Evolutionary conservation across 2,888 invertebrate genomes (phyloP).

Genomic region (Amiota communis): DNA sequence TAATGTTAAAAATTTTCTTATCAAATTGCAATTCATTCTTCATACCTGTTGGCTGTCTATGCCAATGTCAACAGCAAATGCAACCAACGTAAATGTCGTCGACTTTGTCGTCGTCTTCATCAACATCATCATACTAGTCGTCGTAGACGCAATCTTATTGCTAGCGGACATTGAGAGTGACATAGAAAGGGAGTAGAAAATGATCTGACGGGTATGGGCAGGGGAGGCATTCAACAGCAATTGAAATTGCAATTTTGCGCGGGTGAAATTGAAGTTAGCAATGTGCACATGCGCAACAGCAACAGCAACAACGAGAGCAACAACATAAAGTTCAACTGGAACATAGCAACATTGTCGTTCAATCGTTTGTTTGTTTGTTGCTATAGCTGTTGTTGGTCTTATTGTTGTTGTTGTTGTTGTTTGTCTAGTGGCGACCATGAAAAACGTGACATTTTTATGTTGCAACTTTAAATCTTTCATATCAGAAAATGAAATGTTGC

Average conservation of each 20-base stretch:
- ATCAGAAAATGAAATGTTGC: conserved; percentile 68
- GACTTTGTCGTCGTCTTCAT: neutral
- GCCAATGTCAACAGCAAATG: neutral
- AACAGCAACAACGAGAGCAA: conserved; percentile 47
- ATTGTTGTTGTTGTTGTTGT: conserved; percentile 14
- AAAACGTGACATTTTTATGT: conserved; percentile 73
- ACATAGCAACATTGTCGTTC: conserved; percentile 39
- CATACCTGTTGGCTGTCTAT: too few species aligned
- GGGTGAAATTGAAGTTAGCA: conserved; percentile 33
- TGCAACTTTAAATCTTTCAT: conserved; percentile 71
- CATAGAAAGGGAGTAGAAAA: neutral
- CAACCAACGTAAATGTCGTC: neutral
- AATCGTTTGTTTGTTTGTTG: conserved; percentile 10
- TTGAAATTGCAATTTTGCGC: conserved; percentile 17
- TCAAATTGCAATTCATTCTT: too few species aligned
- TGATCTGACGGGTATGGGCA: too few species aligned
- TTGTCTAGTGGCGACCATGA: conserved; percentile 69
- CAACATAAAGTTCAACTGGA: conserved; percentile 37
- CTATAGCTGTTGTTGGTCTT: conserved; percentile 12
- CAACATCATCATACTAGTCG: neutral
- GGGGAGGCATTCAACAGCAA: neutral
- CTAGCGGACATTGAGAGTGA: neutral
- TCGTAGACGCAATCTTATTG: conserved; percentile 10
- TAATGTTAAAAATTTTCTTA: too few species aligned
- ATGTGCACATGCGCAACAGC: conserved; percentile 63